Conservation (phyloP, 92 coral and sea anemone genomes). For the Epizoanthus fatuus region DNA sequence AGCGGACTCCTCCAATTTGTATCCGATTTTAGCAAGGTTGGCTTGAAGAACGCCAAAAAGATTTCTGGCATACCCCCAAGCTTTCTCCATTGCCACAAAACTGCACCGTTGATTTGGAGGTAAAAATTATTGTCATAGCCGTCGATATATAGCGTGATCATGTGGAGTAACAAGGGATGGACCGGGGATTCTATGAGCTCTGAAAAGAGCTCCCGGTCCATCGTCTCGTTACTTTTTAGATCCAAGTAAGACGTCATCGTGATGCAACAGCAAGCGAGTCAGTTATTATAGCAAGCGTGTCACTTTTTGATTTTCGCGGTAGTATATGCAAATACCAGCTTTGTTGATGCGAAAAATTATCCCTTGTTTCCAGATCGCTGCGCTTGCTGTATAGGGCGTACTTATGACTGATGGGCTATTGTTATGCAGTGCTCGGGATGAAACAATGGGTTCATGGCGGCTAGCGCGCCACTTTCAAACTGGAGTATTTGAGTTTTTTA, state of each 20-base stretch:
- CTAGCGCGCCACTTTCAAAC: slow-evolving; percentile 16
- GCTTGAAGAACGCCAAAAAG: slow-evolving; percentile 8
- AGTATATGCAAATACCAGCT: slow-evolving; percentile 20
- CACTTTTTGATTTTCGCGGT: too few relatives aligned
- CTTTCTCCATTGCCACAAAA: slow-evolving; percentile 24
- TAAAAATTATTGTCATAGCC: slow-evolving; percentile 11
- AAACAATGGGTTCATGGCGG: slow-evolving; percentile 6
- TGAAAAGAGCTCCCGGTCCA: too few relatives aligned
- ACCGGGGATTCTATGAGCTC: not conserved
- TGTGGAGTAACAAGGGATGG: slow-evolving; percentile 17
- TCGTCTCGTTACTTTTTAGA: too few relatives aligned
- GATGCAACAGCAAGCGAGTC: too few relatives aligned
- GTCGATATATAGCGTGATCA: slow-evolving; percentile 33
- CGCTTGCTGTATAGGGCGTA: slow-evolving; percentile 9
- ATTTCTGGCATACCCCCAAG: not conserved
- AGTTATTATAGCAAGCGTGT: not conserved
- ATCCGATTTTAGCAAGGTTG: slow-evolving; percentile 11
- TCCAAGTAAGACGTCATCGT: too few relatives aligned
- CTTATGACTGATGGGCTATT: too few relatives aligned
- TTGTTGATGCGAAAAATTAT: not conserved
- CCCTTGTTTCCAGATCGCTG: not conserved
- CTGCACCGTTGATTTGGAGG: slow-evolving; percentile 12
- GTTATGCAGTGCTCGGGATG: slow-evolving; percentile 13
- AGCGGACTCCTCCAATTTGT: slow-evolving; percentile 30
- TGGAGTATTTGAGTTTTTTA: not conserved